These are phyloP conservation scores for Hepsetus odoe DNA, from an alignment of 2,113 vertebrate species.

Conservation along the genomic window DNA sequence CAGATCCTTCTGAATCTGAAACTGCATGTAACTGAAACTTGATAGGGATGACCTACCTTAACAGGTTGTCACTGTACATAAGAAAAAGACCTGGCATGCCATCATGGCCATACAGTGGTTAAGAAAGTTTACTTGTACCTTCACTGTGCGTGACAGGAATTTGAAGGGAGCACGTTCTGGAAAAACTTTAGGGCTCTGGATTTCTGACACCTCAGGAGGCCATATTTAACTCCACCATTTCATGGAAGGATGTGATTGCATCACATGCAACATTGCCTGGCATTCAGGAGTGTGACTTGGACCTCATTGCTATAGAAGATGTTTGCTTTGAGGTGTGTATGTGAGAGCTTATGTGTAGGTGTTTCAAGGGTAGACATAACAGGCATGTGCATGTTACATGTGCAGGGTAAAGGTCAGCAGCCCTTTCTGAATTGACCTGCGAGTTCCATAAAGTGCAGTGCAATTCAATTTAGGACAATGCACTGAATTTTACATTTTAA, in stretches of 20 bases:
- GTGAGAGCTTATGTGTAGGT: background rate
- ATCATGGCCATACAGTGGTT: background rate
- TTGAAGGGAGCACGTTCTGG: conserved; percentile 7
- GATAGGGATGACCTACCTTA: background rate
- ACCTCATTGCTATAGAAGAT: conserved; percentile 14
- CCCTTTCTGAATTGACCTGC: background rate
- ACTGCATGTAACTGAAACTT: background rate
- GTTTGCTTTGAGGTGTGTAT: conserved; percentile 15
- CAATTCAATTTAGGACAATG: too few relatives aligned
- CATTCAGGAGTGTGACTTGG: conserved; percentile 38
- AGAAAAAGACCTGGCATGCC: background rate
- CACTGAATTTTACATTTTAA: too few relatives aligned
- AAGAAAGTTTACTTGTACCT: background rate
- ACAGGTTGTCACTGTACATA: background rate
- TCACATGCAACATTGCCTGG: conserved; percentile 11
- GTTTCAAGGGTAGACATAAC: background rate
- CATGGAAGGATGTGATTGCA: conserved; percentile 11
- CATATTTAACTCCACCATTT: conserved; percentile 48
- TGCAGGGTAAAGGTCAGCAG: background rate
- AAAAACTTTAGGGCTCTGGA: conserved; percentile 15
- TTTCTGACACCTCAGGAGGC: conserved; percentile 27
- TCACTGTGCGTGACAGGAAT: background rate
- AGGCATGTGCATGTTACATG: background rate
- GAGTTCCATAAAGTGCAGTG: background rate
- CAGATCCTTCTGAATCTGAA: background rate